Conservation (phyloP, 92 coral and sea anemone species). For the Umimayanthus chanpuru region DNA sequence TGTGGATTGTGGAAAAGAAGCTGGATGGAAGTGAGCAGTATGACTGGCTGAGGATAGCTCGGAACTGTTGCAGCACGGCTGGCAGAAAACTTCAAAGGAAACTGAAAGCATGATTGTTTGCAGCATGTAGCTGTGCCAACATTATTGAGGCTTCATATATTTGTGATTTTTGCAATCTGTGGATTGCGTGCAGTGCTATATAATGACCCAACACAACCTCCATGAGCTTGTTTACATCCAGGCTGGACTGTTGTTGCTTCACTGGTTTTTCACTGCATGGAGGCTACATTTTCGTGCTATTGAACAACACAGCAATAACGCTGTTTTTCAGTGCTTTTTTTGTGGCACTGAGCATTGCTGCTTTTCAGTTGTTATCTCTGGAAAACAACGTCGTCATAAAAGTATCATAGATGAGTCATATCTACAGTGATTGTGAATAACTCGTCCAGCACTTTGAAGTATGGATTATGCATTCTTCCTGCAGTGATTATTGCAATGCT, state of each 20-base stretch:
- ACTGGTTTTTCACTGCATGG: not conserved
- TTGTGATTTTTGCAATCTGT: too few relatives aligned
- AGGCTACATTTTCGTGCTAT: not conserved
- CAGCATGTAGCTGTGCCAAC: too few relatives aligned
- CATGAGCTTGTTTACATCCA: not conserved
- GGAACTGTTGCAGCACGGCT: too few relatives aligned
- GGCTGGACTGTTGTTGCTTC: not conserved
- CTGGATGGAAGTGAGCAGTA: too few relatives aligned
- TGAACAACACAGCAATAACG: not conserved
- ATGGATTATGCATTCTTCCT: slow-evolving; percentile 43
- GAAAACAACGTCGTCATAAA: not conserved
- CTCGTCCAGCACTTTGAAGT: slow-evolving; percentile 16
- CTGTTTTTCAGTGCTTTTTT: not conserved
- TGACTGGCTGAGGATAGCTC: too few relatives aligned
- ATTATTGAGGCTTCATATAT: too few relatives aligned
- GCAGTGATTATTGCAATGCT: slow-evolving; percentile 39
- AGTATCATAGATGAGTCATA: slow-evolving; percentile 19
- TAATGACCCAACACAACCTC: not conserved
- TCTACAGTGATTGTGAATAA: slow-evolving; percentile 15
- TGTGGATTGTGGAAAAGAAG: too few relatives aligned
- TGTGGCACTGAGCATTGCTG: not conserved
- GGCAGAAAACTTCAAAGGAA: too few relatives aligned
- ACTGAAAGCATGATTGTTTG: too few relatives aligned
- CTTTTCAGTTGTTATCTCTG: not conserved
- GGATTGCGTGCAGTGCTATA: too few relatives aligned